These are phyloP conservation scores for Rhopalosiphum padi DNA, from an alignment of 1,140 invertebrate species.

Conservation along the genomic window DNA sequence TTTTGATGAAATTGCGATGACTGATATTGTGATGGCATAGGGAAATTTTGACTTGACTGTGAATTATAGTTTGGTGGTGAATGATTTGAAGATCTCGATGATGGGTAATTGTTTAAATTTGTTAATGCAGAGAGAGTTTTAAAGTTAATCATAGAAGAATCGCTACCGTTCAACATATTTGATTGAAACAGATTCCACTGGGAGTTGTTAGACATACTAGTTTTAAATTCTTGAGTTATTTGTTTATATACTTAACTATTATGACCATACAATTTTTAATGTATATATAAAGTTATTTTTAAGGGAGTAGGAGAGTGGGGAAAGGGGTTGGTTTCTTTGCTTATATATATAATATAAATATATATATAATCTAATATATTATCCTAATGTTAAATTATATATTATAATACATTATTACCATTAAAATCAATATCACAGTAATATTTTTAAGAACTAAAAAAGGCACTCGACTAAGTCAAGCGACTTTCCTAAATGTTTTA, in stretches of 20 bases:
- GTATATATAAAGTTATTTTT: slow-evolving; percentile 10
- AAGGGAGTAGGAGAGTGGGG: background rate
- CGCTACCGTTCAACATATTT: slow-evolving; percentile 72
- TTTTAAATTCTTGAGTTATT: background rate
- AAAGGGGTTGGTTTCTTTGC: background rate
- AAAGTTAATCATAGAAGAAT: slow-evolving; percentile 55
- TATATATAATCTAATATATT: slow-evolving; percentile 43
- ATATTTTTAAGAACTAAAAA: slow-evolving; percentile 57
- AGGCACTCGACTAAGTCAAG: slow-evolving; percentile 54
- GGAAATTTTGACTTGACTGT: slow-evolving; percentile 53
- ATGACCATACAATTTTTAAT: slow-evolving; percentile 35
- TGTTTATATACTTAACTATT: background rate
- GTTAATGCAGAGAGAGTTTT: slow-evolving; percentile 58
- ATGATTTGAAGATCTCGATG: slow-evolving; percentile 56
- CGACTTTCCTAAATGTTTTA: slow-evolving; percentile 52
- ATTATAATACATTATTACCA: slow-evolving; percentile 56
- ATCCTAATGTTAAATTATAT: slow-evolving; percentile 42
- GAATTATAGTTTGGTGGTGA: slow-evolving; percentile 47
- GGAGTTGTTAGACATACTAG: slow-evolving; percentile 80
- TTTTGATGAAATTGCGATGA: slow-evolving; percentile 46
- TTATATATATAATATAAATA: slow-evolving; percentile 25
- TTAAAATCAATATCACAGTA: slow-evolving; percentile 58
- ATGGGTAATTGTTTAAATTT: slow-evolving; percentile 53
- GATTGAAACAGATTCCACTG: slow-evolving; percentile 92
- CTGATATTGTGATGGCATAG: slow-evolving; percentile 55